Percentiles rank a stretch among this genome's conserved stretches.
Conservation (phyloP, 2,113 vertebrate genomes). For the Pithys albifrons region DNA sequence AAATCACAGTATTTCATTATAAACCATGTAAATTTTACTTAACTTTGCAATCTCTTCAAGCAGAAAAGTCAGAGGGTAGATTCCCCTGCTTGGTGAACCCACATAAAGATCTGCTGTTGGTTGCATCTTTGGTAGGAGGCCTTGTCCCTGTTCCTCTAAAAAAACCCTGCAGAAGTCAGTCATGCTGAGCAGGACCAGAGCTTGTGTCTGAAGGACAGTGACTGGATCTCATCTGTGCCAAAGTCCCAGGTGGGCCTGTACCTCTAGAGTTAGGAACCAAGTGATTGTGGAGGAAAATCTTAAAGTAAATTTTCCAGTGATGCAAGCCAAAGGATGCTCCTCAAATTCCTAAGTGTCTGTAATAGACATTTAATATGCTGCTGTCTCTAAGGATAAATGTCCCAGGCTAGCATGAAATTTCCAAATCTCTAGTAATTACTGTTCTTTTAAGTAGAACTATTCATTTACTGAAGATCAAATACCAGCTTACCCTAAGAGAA, state of each 20-base stretch:
- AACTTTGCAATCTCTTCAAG: neutral
- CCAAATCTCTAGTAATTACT: neutral
- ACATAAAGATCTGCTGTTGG: neutral
- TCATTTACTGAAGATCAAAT: neutral
- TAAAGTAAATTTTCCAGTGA: neutral
- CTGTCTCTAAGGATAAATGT: neutral
- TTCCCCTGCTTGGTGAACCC: neutral
- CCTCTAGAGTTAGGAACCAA: neutral
- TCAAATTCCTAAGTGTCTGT: neutral
- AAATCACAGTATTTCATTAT: neutral
- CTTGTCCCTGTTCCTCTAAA: neutral
- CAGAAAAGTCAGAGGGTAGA: neutral
- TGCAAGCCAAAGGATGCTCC: neutral
- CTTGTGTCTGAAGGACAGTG: neutral
- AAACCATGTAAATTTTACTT: neutral
- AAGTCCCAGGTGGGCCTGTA: neutral
- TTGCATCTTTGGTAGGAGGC: neutral
- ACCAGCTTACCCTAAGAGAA: neutral
- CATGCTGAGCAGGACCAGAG: neutral
- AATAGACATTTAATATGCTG: neutral
- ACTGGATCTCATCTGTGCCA: neutral
- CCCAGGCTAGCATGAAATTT: neutral
- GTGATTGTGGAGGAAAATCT: neutral
- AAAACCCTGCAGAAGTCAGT: neutral
- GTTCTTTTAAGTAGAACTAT: neutral